Evolutionary conservation across 2,888 invertebrate species (phyloP).

Genomic region (Cryptus armator): DNA sequence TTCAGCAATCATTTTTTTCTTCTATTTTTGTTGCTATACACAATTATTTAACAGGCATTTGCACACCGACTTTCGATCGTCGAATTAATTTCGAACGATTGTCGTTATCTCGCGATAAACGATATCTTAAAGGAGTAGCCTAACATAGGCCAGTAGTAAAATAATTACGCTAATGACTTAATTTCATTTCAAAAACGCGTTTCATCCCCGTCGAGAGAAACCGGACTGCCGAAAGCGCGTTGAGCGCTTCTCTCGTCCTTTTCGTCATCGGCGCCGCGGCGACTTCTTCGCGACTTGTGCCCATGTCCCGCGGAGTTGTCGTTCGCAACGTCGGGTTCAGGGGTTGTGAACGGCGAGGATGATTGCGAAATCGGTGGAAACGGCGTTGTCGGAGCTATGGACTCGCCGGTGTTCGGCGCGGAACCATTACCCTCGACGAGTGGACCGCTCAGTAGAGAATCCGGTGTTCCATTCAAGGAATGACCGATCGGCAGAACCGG

Average conservation of each 20-base stretch:
- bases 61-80: neutral
- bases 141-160: conserved; percentile 69
- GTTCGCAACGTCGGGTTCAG: conserved; percentile 65
- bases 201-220: conserved; percentile 79
- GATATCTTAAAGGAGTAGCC: conserved; percentile 46
- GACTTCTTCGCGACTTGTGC: conserved; percentile 27
- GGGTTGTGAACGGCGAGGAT: conserved; percentile 72
- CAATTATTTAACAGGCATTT: conserved; percentile 15
- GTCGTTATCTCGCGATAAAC: neutral
- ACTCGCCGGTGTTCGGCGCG: conserved; percentile 77
- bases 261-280: conserved; percentile 42
- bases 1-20: conserved; percentile 4
- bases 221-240: conserved; percentile 84
- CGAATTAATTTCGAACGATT: neutral
- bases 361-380: conserved; percentile 75
- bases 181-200: conserved; percentile 67
- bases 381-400: conserved; percentile 75
- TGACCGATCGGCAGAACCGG: conserved; percentile 71
- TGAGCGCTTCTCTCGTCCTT: conserved; percentile 66
- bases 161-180: neutral
- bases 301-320: conserved; percentile 22
- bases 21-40: conserved; percentile 26
- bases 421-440: conserved; percentile 74
- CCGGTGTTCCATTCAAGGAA: conserved; percentile 77
- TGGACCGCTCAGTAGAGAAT: conserved; percentile 77